Evolutionary conservation across 2,113 vertebrate species (phyloP).

Genomic region (Montifringilla adamsi): DNA sequence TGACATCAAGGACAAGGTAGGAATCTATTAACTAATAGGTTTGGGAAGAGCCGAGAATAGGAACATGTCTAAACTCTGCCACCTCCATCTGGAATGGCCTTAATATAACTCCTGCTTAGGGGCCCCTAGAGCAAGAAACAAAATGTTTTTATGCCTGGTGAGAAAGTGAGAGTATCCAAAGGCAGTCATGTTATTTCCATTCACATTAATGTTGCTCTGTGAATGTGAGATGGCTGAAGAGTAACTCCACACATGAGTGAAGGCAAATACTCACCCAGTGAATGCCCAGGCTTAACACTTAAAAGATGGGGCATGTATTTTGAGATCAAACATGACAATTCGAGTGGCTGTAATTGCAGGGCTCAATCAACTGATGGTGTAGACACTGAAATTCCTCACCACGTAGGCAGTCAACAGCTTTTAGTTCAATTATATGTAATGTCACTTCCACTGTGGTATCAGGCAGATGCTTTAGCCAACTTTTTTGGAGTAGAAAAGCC

Average conservation of each 20-base stretch:
- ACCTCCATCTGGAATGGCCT: background rate
- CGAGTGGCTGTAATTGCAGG: background rate
- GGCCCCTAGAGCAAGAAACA: background rate
- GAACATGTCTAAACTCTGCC: background rate
- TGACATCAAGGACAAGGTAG: background rate
- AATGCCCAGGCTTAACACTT: background rate
- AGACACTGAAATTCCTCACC: background rate
- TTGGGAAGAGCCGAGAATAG: background rate
- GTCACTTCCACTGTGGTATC: background rate
- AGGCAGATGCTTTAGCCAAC: background rate
- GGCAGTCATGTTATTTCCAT: background rate
- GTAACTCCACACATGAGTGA: rapidly evolving
- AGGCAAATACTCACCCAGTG: background rate
- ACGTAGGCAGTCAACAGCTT: background rate
- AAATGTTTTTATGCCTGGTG: background rate
- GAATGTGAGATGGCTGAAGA: background rate
- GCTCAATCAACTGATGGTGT: background rate
- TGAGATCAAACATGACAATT: background rate
- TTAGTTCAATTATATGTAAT: background rate
- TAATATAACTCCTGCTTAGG: background rate
- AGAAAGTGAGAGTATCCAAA: background rate
- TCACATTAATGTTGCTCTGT: background rate
- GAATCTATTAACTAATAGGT: background rate
- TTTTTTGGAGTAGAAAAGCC: background rate
- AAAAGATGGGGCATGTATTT: background rate